phyloP scores from a whole-genome alignment of 2,888 invertebrate species.

The Andrena marginata region DNA sequence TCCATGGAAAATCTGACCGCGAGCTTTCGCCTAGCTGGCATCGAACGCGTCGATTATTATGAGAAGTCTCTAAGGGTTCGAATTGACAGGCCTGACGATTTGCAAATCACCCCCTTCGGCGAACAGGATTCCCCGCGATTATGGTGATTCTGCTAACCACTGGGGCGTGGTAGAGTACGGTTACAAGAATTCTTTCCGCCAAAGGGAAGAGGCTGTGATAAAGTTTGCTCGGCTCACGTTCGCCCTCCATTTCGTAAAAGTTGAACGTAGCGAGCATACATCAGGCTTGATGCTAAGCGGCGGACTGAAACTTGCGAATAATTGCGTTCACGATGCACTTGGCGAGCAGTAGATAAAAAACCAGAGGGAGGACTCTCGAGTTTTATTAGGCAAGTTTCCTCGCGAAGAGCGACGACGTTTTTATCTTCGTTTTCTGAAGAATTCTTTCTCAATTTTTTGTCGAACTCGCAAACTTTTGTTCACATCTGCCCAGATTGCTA shows the following conservation, averaged over 20 bases:
- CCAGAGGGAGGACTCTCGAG: slow-evolving; percentile 35
- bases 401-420: neutral
- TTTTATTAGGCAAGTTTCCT: slow-evolving; percentile 64
- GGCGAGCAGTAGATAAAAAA: slow-evolving; percentile 67
- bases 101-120: neutral
- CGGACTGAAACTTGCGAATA: slow-evolving; percentile 56
- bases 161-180: neutral
- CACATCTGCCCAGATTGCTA: neutral
- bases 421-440: neutral
- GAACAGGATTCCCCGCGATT: neutral
- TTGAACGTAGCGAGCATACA: slow-evolving; percentile 60
- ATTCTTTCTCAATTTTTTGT: neutral
- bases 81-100: neutral
- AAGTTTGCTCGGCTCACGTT: slow-evolving; percentile 15
- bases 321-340: slow-evolving; percentile 64
- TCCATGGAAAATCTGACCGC: slow-evolving; percentile 30
- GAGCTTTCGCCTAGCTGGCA: neutral
- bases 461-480: neutral
- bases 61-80: neutral
- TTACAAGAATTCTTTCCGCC: neutral
- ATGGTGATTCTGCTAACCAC: neutral
- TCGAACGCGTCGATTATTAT: slow-evolving; percentile 22
- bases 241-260: slow-evolving; percentile 47
- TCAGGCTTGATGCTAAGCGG: slow-evolving; percentile 55
- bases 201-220: neutral